A percentile compares a stretch with the other conserved stretches of the same genome.
These are phyloP conservation scores for Agrilus biguttatus DNA, from an alignment of 2,888 invertebrate genomes.

Conservation along the genomic window DNA sequence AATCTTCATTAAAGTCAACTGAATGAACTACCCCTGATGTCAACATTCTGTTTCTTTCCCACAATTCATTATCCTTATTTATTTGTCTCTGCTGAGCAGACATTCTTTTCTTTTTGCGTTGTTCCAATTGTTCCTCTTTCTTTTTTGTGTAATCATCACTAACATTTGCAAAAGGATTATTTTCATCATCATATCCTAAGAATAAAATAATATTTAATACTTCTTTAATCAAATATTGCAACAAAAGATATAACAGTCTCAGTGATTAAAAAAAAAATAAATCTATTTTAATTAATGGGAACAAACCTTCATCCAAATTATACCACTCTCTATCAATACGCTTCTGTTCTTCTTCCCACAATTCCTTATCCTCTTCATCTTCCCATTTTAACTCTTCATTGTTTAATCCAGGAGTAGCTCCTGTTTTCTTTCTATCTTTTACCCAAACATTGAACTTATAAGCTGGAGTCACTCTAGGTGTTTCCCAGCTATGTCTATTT, in stretches of 20 bases:
- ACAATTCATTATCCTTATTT: constrained; percentile 94
- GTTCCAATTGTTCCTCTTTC: constrained; percentile 86
- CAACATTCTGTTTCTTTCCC: constrained; percentile 97
- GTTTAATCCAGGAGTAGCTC: constrained; percentile 44
- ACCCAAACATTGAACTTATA: constrained; percentile 75
- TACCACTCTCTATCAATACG: constrained; percentile 95
- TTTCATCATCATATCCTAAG: constrained; percentile 70
- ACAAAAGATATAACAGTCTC: too few species aligned
- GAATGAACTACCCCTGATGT: constrained; percentile 88
- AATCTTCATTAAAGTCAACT: constrained; percentile 77
- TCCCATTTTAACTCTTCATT: constrained; percentile 44
- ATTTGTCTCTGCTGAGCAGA: constrained; percentile 94
- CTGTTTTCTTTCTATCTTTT: constrained; percentile 48
- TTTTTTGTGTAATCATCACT: constrained; percentile 86
- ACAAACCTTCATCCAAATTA: constrained; percentile 70
- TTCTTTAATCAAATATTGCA: not conserved
- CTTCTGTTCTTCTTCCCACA: constrained; percentile 85
- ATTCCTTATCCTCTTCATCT: constrained; percentile 55
- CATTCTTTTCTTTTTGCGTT: constrained; percentile 78
- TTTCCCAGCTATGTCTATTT: constrained; percentile 40
- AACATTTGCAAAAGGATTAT: constrained; percentile 81
- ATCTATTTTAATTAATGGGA: not conserved
- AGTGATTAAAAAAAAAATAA: too few species aligned
- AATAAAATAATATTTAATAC: constrained; percentile 1
- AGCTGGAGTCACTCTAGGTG: constrained; percentile 73